Conservation (phyloP, 2,113 vertebrate genomes). For the Psilopsiagon aymara region DNA sequence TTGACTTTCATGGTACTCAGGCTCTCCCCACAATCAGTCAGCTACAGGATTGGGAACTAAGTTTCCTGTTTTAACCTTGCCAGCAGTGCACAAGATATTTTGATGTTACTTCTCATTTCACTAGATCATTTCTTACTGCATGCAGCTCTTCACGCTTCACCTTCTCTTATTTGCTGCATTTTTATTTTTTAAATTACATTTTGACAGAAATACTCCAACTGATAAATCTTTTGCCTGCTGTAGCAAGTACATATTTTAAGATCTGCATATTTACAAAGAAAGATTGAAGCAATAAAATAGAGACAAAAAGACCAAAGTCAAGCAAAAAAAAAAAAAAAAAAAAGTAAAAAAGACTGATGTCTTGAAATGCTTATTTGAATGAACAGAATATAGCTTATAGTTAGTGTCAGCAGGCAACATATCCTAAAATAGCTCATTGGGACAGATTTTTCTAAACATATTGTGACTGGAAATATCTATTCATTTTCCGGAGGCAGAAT, state of each 20-base stretch:
- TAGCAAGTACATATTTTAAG: neutral
- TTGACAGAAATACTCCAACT: neutral
- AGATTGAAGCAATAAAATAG: neutral
- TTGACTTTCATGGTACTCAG: neutral
- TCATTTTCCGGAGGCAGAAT: constrained; percentile 1
- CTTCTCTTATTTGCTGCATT: neutral
- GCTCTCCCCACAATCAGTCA: neutral
- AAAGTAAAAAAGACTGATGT: neutral
- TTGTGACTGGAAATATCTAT: neutral
- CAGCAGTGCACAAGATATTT: rapidly evolving
- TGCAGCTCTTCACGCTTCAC: neutral
- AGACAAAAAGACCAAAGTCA: neutral
- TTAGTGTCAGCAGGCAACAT: neutral
- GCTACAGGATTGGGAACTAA: neutral
- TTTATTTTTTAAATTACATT: neutral
- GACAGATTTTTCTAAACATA: neutral
- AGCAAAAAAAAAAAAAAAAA: neutral
- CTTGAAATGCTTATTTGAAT: neutral
- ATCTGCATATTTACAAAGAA: neutral
- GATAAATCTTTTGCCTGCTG: neutral
- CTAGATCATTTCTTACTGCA: neutral
- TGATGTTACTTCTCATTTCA: neutral
- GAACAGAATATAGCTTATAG: constrained; percentile 6
- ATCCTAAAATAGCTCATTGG: neutral
- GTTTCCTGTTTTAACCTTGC: neutral